Conservation (phyloP, 2,888 invertebrate genomes). For the Saturnia japonica region DNA sequence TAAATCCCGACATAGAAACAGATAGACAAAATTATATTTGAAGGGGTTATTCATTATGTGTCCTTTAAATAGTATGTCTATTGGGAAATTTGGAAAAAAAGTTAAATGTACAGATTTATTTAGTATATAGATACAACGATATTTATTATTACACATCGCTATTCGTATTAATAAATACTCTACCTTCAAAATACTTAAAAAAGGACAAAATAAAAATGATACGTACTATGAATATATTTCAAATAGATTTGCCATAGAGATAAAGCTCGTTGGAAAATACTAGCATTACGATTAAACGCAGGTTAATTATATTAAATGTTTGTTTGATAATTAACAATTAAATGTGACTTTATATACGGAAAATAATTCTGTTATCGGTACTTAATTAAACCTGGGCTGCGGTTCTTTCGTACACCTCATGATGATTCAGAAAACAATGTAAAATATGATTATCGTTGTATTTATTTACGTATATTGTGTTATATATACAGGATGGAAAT, state of each 20-base stretch:
- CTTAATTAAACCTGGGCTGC: slow-evolving; percentile 14
- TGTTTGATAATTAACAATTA: not conserved
- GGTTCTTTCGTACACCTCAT: slow-evolving; percentile 11
- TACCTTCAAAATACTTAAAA: not conserved
- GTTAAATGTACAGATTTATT: not conserved
- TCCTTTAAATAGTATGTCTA: no score
- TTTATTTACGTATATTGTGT: not conserved
- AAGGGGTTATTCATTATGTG: no score
- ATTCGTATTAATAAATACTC: not conserved
- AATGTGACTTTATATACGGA: not conserved
- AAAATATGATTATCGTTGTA: not conserved
- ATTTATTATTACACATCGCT: not conserved
- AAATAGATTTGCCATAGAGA: not conserved
- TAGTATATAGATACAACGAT: not conserved
- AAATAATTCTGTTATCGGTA: slow-evolving; percentile 17
- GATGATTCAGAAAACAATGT: not conserved
- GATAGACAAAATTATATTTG: no score
- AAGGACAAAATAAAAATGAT: not conserved
- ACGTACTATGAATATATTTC: not conserved
- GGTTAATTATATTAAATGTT: not conserved
- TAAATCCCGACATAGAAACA: no score
- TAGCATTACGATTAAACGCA: not conserved
- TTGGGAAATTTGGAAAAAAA: no score
- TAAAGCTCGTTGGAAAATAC: not conserved
- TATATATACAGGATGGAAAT: not conserved